phyloP scores from a whole-genome alignment of 2,113 vertebrate genomes.

The Cyanoramphus novaezelandiae region DNA sequence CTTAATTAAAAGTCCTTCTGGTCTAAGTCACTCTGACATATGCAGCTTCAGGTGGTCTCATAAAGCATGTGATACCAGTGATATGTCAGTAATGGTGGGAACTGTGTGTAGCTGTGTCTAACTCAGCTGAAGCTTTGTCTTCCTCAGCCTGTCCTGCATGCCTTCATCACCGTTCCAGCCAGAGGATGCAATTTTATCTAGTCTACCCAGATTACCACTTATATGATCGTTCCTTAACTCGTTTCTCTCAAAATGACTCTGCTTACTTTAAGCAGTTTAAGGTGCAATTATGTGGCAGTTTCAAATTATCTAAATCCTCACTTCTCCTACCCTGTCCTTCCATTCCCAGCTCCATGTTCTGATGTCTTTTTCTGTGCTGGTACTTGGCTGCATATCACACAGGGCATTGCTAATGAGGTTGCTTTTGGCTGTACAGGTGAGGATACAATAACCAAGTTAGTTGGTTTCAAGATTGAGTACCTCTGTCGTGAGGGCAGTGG shows the following conservation, averaged over 20 bases:
- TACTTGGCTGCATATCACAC: accelerated
- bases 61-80: neutral
- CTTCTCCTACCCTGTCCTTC: neutral
- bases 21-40: neutral
- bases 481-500: accelerated
- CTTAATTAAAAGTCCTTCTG: neutral
- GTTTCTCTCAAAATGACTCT: neutral
- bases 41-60: neutral
- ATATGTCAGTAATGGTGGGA: neutral
- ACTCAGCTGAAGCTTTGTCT: neutral
- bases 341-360: neutral
- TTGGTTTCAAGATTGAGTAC: neutral
- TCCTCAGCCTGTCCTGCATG: neutral
- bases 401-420: neutral
- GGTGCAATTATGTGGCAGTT: neutral
- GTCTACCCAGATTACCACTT: neutral
- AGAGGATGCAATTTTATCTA: neutral
- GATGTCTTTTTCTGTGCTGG: neutral
- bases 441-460: neutral
- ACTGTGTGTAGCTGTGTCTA: neutral
- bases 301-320: neutral
- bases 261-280: neutral
- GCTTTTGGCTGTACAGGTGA: neutral
- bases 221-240: neutral
- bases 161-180: neutral